Conservation (phyloP, 2,113 vertebrate genomes). For the Phaetusa simplex region DNA sequence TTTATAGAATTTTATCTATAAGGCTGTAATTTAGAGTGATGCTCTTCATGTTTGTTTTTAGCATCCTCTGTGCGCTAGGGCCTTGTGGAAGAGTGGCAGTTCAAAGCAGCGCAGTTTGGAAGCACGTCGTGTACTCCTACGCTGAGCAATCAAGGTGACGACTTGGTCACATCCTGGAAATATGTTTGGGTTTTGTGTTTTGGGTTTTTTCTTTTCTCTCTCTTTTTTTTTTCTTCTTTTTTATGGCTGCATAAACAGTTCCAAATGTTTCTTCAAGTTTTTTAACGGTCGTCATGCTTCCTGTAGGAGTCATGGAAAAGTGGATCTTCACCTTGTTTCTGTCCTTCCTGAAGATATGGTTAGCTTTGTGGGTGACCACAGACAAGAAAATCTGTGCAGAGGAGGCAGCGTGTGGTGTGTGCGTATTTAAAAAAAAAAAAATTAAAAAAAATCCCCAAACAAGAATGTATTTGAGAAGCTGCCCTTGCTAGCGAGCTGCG, state of each 20-base stretch:
- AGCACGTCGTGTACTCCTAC: background rate
- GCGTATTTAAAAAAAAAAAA: background rate
- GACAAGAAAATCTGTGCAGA: conserved; percentile 19
- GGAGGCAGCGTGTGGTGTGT: background rate
- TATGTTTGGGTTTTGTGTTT: background rate
- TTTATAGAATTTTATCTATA: background rate
- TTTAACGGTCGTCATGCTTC: background rate
- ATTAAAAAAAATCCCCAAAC: accelerated
- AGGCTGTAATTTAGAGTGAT: background rate
- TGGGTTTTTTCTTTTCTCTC: background rate
- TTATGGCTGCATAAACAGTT: background rate
- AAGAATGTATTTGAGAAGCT: background rate
- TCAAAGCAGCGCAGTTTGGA: background rate
- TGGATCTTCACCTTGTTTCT: conserved; percentile 25
- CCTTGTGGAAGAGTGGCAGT: background rate
- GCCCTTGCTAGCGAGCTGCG: background rate
- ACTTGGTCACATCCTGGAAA: conserved; percentile 32
- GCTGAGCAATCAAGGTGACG: background rate
- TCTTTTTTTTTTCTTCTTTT: accelerated
- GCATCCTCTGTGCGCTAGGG: background rate
- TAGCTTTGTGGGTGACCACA: conserved; percentile 55
- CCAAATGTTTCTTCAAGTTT: background rate
- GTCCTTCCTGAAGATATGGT: background rate
- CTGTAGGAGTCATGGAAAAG: conserved; percentile 22
- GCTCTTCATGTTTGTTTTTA: background rate